These are phyloP conservation scores for Hirtodrosophila duncani DNA, from an alignment of 2,888 invertebrate genomes.

Conservation along the genomic window DNA sequence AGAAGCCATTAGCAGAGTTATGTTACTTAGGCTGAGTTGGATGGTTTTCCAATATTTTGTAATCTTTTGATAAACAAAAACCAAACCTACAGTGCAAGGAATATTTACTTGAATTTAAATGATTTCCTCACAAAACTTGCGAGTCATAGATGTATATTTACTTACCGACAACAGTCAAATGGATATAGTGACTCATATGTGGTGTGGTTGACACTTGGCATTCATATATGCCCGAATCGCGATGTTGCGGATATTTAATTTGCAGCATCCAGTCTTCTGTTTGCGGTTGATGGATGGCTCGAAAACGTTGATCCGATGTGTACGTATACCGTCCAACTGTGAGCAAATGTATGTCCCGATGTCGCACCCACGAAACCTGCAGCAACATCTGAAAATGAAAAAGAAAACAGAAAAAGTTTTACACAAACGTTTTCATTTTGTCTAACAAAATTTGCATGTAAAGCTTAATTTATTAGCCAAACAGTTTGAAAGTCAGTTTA, in stretches of 20 bases:
- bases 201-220: constrained; percentile 96
- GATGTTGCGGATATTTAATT: constrained; percentile 94
- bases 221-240: constrained; percentile 92
- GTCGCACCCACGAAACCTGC: constrained; percentile 95
- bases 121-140: no score
- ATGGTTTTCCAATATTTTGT: no score
- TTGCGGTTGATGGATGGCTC: constrained; percentile 90
- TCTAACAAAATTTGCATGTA: no score
- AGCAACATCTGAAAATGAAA: constrained; percentile 80
- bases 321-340: constrained; percentile 94
- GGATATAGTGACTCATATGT: constrained; percentile 94
- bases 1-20: no score
- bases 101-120: no score
- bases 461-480: constrained; percentile 7
- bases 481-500: constrained; percentile 65
- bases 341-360: constrained; percentile 92
- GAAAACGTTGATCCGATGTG: constrained; percentile 93
- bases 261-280: constrained; percentile 95
- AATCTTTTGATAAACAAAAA: no score
- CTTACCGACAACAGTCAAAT: constrained; percentile 94
- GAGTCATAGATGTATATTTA: no score
- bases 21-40: no score
- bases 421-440: constrained; percentile 3
- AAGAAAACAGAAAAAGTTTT: constrained; percentile 5
- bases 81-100: no score